A percentile compares a stretch with the other conserved stretches of the same genome.
phyloP scores from a whole-genome alignment of 2,888 invertebrate genomes.

The Philaethria dido region DNA sequence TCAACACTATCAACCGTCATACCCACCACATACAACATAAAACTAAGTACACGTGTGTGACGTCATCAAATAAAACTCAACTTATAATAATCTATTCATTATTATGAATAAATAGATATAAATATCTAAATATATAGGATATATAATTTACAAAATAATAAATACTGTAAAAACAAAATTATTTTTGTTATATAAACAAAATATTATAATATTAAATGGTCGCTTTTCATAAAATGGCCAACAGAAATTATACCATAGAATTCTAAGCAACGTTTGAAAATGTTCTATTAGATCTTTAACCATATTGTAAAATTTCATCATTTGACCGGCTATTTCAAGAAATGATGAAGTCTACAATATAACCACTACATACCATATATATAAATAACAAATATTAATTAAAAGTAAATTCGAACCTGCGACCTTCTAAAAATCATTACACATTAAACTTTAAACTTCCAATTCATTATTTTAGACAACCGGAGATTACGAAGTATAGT shows the following conservation, averaged over 20 bases:
- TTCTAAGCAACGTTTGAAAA: too few relatives aligned
- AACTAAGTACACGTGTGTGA: constrained; percentile 33
- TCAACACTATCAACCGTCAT: neutral
- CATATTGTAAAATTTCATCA: too few relatives aligned
- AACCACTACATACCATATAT: neutral
- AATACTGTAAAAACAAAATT: constrained; percentile 34
- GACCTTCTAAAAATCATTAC: neutral
- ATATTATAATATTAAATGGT: too few relatives aligned
- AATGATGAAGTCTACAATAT: too few relatives aligned
- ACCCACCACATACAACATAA: neutral
- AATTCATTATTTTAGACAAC: too few relatives aligned
- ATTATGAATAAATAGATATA: neutral
- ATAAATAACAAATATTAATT: constrained; percentile 3
- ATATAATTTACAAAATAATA: constrained; percentile 19
- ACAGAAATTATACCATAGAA: too few relatives aligned
- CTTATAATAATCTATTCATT: constrained; percentile 3
- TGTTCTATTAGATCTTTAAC: too few relatives aligned
- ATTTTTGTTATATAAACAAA: neutral
- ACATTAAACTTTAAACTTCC: neutral
- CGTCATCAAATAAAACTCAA: constrained; percentile 17
- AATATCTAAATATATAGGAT: constrained; percentile 11
- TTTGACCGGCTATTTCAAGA: too few relatives aligned
- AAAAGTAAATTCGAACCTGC: neutral
- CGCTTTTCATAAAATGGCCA: too few relatives aligned
- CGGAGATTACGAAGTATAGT: too few relatives aligned